Conservation (phyloP, 2,888 invertebrate species). For the Catocala nupta region DNA sequence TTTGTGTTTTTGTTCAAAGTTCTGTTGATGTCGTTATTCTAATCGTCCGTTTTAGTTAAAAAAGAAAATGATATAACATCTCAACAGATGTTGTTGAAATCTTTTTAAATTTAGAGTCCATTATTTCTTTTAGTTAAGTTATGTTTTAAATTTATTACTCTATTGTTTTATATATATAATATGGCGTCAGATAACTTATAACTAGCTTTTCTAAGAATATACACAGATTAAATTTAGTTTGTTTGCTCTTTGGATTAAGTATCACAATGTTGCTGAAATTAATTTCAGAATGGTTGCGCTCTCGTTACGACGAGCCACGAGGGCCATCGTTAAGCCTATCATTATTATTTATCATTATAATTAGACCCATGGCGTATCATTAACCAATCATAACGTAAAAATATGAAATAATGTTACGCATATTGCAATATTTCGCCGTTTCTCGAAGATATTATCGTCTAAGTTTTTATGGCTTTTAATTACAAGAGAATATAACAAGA, state of each 20-base stretch:
- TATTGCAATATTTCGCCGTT: neutral
- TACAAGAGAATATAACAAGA: constrained; percentile 9
- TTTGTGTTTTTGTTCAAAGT: constrained; percentile 47
- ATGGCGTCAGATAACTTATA: neutral
- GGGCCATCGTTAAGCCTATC: constrained; percentile 33
- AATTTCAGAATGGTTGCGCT: constrained; percentile 49
- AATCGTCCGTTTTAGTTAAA: constrained; percentile 46
- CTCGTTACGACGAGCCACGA: constrained; percentile 49
- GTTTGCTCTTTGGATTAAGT: constrained; percentile 10
- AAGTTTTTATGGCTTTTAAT: neutral
- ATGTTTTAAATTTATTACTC: neutral
- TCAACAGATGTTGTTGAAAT: constrained; percentile 36
- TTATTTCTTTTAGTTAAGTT: constrained; percentile 38
- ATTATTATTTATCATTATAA: constrained; percentile 51
- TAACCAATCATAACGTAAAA: constrained; percentile 41
- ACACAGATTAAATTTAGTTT: constrained; percentile 8
- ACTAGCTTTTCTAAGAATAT: neutral
- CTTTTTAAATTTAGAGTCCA: constrained; percentile 23
- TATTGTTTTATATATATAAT: constrained; percentile 8
- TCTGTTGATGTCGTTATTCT: constrained; percentile 53
- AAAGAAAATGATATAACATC: constrained; percentile 36
- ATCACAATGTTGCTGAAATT: constrained; percentile 55
- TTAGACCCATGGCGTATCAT: constrained; percentile 35
- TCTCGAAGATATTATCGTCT: neutral
- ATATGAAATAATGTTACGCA: constrained; percentile 1